Conservation (phyloP, 2,113 vertebrate species). For the Aphelocoma coerulescens region DNA sequence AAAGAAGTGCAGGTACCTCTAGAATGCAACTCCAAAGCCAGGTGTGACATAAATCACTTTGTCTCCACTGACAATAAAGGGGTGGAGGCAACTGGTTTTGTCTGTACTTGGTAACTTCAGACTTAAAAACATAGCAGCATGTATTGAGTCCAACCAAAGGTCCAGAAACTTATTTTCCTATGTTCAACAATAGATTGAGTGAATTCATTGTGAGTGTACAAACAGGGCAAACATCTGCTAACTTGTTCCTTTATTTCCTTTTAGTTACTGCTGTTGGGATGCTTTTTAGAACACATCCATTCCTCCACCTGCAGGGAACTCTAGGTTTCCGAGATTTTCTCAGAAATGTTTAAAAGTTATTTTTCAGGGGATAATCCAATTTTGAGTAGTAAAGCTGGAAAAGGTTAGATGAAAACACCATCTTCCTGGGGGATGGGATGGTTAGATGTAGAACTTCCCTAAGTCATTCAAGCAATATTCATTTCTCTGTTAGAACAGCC, state of each 20-base stretch:
- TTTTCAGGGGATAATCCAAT: neutral
- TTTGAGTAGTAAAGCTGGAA: neutral
- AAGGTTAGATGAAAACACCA: neutral
- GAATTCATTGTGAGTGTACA: neutral
- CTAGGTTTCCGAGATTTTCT: neutral
- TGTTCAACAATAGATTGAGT: neutral
- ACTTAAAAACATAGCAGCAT: neutral
- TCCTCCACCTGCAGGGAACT: neutral
- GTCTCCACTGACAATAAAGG: neutral
- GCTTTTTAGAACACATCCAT: neutral
- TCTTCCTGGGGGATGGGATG: neutral
- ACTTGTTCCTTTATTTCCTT: neutral
- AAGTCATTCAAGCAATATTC: neutral
- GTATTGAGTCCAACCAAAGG: neutral
- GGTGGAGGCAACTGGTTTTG: neutral
- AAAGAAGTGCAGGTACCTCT: neutral
- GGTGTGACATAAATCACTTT: neutral
- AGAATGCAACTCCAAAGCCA: neutral
- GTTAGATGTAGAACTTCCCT: neutral
- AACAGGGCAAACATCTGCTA: neutral
- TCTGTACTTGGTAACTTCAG: neutral
- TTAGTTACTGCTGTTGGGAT: neutral
- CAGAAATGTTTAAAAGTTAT: neutral
- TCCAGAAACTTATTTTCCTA: neutral
- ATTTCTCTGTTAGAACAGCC: neutral